Evolutionary conservation across 2,113 vertebrate species (phyloP).

Genomic region (Psephotus haematonotus): DNA sequence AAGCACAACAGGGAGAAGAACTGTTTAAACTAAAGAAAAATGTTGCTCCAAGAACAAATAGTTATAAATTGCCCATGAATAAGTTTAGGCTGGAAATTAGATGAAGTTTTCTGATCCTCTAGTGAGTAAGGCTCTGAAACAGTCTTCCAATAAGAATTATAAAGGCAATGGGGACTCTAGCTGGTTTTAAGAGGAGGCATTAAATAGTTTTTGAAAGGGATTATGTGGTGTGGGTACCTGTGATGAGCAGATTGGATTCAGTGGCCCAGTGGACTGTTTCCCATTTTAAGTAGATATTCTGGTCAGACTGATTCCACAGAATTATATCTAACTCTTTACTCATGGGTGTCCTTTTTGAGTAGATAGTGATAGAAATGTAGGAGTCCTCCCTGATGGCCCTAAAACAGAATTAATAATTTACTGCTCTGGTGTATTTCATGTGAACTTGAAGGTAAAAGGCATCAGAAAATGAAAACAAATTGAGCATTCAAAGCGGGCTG

Average conservation of each 20-base stretch:
- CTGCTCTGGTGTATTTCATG: not conserved
- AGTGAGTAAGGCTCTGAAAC: conserved; percentile 15
- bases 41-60: conserved; percentile 40
- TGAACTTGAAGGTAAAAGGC: not conserved
- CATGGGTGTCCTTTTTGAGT: not conserved
- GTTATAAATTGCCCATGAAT: conserved; percentile 55
- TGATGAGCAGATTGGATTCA: conserved; percentile 26
- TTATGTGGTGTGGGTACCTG: not conserved
- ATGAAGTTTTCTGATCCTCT: conserved; percentile 49
- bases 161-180: conserved; percentile 2
- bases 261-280: conserved; percentile 2
- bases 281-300: not conserved
- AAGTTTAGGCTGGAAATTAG: conserved; percentile 58
- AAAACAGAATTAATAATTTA: conserved; percentile 1
- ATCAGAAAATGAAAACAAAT: not conserved
- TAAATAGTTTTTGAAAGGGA: conserved; percentile 23
- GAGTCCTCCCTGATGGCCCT: not conserved
- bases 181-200: not conserved
- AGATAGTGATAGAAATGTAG: not conserved
- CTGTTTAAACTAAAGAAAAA: conserved; percentile 33
- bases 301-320: not conserved
- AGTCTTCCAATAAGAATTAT: conserved; percentile 12
- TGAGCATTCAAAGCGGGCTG: not conserved
- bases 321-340: not conserved
- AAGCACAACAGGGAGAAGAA: conserved; percentile 48